Evolutionary conservation across 2,888 invertebrate genomes (phyloP), one percentile per base, ranked within the genome.

Genomic region (Apodemia zela): DNA sequence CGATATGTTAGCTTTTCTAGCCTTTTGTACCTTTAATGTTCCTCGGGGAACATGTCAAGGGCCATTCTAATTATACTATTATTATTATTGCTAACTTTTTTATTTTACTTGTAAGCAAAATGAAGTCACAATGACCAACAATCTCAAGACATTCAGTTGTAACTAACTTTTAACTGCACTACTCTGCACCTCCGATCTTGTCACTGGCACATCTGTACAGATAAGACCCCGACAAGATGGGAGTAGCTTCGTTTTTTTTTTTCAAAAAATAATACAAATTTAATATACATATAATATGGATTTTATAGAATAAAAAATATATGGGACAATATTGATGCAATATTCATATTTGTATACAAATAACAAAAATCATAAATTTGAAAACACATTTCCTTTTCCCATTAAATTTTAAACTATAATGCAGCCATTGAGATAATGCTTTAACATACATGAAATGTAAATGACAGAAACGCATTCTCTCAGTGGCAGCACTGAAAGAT

Each of bases 81-180:
- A 81, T 71, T 71, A 81, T 81, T 84, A 86, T 85, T 83, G 86
- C 87, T 85, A 87, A 82, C 81, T 77, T 78, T 64, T 57, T 57
- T 29, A 57, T 25, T 57, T 57, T 57, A 57, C 57, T 15, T 57
- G 57, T 57, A 57, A 57, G 54, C 54, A 54, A 54, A 54, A 54
- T 54, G 54, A 54, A 54, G 54, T 54, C 54, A 15, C 54, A 54
- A 54, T 45, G 45, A 45, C 45, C 45, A 45, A 45, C 45, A 54
- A 54, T 60, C 21, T 25, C 25, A 21, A 38, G 42, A 38, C 25
- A 25, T 47, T 42, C 21, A n/a, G 60, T 38, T 61, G 61, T 35
- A 29, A 35, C 21, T 60, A n/a, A n/a, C 35, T 51, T 61, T 35
- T 35, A 38, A 15, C 35, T 35, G 29, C 35, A 6, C 15, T 38